Evolutionary conservation across 2,113 vertebrate species (phyloP).

Genomic region (Oryzias melastigma): DNA sequence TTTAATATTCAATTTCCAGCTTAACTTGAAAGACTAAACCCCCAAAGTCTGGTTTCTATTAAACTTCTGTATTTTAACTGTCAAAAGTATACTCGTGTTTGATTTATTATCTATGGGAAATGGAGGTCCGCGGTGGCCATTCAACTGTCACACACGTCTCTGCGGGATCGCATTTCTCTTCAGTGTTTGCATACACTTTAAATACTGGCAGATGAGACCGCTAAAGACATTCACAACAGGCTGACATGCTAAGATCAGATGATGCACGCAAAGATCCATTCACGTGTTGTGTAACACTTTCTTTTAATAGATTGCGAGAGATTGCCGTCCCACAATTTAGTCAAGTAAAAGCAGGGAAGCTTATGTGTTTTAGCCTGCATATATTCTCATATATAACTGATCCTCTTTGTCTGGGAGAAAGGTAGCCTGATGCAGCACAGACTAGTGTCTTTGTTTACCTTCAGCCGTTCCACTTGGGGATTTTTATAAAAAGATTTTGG

Average conservation of each 20-base stretch:
- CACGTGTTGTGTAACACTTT: slow-evolving; percentile 5
- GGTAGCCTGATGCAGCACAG: slow-evolving; percentile 28
- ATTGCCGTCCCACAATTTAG: slow-evolving; percentile 10
- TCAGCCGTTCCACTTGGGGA: slow-evolving; percentile 28
- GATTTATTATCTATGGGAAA: slow-evolving; percentile 9
- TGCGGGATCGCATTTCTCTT: slow-evolving; percentile 24
- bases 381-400: slow-evolving; percentile 12
- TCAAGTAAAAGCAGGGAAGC: slow-evolving; percentile 18
- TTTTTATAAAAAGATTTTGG: slow-evolving; percentile 55
- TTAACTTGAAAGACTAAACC: too few relatives aligned
- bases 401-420: slow-evolving; percentile 14
- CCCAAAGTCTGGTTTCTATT: too few relatives aligned
- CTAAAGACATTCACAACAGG: slow-evolving; percentile 26
- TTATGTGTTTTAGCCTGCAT: slow-evolving; percentile 3
- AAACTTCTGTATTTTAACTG: too few relatives aligned
- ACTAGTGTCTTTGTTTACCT: slow-evolving; percentile 21
- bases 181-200: slow-evolving; percentile 39
- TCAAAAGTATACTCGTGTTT: neutral
- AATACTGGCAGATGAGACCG: slow-evolving; percentile 45
- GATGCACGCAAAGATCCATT: slow-evolving; percentile 10
- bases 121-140: slow-evolving; percentile 9
- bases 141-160: slow-evolving; percentile 24
- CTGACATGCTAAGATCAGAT: slow-evolving; percentile 27
- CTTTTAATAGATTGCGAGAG: slow-evolving; percentile 23
- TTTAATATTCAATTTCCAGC: too few relatives aligned